Percentiles rank a stretch among this genome's conserved stretches.
Conservation (phyloP, 2,113 vertebrate species). For the Pleuronectes platessa region DNA sequence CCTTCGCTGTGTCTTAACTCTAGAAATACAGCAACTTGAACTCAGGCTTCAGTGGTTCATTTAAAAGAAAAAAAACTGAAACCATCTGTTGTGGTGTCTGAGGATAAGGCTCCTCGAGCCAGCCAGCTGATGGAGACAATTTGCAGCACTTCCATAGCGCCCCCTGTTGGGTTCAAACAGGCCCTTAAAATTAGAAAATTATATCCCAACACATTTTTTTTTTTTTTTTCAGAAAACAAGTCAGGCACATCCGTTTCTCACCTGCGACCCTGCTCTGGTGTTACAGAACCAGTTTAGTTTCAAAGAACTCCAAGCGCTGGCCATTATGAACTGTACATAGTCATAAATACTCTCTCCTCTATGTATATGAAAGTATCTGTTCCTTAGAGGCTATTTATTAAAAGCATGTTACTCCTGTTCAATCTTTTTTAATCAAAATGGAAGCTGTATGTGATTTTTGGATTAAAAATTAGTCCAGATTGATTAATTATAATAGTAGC, state of each 20-base stretch:
- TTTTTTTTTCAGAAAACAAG: neutral
- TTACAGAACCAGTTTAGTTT: constrained; percentile 13
- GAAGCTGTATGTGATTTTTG: constrained; percentile 11
- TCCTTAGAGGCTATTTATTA: constrained; percentile 61
- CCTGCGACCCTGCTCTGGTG: neutral
- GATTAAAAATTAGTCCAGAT: neutral
- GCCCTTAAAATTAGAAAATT: neutral
- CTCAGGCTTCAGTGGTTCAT: neutral
- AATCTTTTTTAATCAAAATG: constrained; percentile 17
- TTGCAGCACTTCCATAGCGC: neutral
- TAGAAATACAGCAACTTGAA: neutral
- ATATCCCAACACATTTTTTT: neutral
- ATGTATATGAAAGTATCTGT: constrained; percentile 48
- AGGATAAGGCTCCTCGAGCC: neutral
- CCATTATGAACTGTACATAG: constrained; percentile 60
- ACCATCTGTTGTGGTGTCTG: neutral
- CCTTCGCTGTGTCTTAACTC: neutral
- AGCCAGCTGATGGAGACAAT: constrained; percentile 15
- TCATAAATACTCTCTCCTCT: neutral
- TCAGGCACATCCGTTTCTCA: neutral
- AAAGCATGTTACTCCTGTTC: constrained; percentile 16
- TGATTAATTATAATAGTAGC: constrained; percentile 9
- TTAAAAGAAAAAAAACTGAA: neutral
- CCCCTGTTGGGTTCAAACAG: constrained; percentile 2
- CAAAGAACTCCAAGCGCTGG: constrained; percentile 25